Percentiles rank a stretch among this genome's conserved stretches.
Conservation (phyloP, 2,888 invertebrate species). For the Diaperis boleti region DNA sequence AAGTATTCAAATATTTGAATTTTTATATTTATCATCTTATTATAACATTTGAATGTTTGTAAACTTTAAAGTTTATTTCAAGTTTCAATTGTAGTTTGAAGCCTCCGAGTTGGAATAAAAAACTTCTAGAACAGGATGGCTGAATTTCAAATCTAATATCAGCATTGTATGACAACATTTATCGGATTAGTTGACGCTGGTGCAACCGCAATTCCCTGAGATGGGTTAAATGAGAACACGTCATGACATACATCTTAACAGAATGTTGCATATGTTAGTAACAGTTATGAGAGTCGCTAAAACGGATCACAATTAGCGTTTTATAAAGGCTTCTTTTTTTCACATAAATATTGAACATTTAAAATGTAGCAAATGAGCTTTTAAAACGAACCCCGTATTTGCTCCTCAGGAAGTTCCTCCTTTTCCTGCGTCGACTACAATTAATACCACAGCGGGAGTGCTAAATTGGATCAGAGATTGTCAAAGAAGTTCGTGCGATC, state of each 20-base stretch:
- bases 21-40: no score
- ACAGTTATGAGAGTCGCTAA: background rate
- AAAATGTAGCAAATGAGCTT: no score
- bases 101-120: no score
- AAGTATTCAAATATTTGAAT: no score
- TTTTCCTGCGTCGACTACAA: conserved; percentile 21
- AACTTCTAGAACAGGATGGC: no score
- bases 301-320: background rate
- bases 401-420: conserved; percentile 14
- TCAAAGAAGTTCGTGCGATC: conserved; percentile 8
- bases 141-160: conserved; percentile 1
- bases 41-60: no score
- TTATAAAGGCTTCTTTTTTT: no score
- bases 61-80: no score
- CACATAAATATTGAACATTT: no score
- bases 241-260: background rate
- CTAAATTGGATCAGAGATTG: conserved; percentile 12
- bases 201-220: conserved; percentile 6
- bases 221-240: background rate
- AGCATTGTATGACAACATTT: background rate
- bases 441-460: background rate
- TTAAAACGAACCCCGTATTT: background rate
- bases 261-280: background rate
- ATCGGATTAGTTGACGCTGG: background rate
- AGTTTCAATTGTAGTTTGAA: no score